Evolutionary conservation across 2,797 vertebrate species (phyloP).

Genomic region (Emydoidea blandingii): DNA sequence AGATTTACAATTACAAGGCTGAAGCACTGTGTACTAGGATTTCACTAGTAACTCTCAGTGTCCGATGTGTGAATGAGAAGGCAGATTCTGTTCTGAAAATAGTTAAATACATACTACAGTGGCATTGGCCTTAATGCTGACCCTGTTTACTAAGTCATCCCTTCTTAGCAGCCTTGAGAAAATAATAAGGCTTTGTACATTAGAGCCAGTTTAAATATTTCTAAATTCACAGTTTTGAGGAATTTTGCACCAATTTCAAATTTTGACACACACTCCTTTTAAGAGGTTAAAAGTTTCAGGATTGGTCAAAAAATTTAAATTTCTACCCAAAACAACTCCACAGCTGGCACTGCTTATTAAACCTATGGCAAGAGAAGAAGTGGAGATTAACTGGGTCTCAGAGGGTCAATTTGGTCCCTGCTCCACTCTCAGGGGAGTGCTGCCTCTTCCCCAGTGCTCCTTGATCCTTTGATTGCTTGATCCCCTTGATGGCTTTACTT

Average conservation of each 20-base stretch:
- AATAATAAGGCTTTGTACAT: background rate
- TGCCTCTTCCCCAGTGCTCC: background rate
- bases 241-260: background rate
- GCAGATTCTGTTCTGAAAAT: background rate
- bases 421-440: background rate
- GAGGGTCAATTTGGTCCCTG: background rate
- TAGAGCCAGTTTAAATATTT: background rate
- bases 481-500: background rate
- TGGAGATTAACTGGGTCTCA: accelerated
- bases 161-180: background rate
- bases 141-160: slow-evolving; percentile 19
- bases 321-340: background rate
- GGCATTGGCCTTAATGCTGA: background rate
- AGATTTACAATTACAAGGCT: slow-evolving; percentile 46
- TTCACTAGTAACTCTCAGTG: slow-evolving; percentile 30
- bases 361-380: background rate
- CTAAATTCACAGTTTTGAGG: background rate
- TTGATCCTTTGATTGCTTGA: background rate
- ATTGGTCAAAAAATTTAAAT: background rate
- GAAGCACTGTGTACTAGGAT: slow-evolving; percentile 37
- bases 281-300: background rate
- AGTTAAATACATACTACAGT: background rate
- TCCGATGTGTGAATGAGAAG: slow-evolving; percentile 8
- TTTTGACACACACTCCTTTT: background rate
- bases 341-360: background rate